Percentiles rank a stretch among this genome's conserved stretches.
Conservation (phyloP, 2,888 invertebrate species). For the Stenoptilia bipunctidactyla region DNA sequence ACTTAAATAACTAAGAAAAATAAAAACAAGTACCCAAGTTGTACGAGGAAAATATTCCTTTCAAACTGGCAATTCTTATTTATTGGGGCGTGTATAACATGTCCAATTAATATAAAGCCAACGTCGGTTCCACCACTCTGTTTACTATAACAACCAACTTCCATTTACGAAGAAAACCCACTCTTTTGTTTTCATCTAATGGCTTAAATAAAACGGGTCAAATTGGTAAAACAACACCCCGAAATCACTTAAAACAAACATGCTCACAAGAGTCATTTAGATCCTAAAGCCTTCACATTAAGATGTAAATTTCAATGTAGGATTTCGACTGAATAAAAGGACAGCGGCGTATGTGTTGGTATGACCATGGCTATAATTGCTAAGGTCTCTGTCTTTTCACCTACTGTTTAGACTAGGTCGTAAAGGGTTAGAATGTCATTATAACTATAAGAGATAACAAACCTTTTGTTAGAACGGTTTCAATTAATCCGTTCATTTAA, state of each 20-base stretch:
- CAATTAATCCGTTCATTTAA: conserved; percentile 60
- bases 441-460: conserved; percentile 55
- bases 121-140: conserved; percentile 37
- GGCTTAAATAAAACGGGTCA: conserved; percentile 67
- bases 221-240: conserved; percentile 52
- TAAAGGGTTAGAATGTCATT: conserved; percentile 39
- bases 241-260: conserved; percentile 45
- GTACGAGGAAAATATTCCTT: too few relatives aligned
- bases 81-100: conserved; percentile 58
- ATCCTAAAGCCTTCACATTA: conserved; percentile 35
- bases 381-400: conserved; percentile 44
- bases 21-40: too few relatives aligned
- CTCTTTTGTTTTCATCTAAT: conserved; percentile 67
- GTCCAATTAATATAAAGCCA: conserved; percentile 59
- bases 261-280: conserved; percentile 28
- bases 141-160: conserved; percentile 40
- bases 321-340: conserved; percentile 34
- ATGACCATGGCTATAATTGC: conserved; percentile 46
- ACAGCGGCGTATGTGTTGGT: conserved; percentile 33
- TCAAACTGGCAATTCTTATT: conserved; percentile 45
- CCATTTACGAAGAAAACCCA: conserved; percentile 17
- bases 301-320: conserved; percentile 35
- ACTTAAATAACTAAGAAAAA: too few relatives aligned
- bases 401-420: conserved; percentile 31
- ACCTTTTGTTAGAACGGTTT: conserved; percentile 35